Conservation (phyloP, 2,888 invertebrate genomes). For the Galeruca laticollis region DNA sequence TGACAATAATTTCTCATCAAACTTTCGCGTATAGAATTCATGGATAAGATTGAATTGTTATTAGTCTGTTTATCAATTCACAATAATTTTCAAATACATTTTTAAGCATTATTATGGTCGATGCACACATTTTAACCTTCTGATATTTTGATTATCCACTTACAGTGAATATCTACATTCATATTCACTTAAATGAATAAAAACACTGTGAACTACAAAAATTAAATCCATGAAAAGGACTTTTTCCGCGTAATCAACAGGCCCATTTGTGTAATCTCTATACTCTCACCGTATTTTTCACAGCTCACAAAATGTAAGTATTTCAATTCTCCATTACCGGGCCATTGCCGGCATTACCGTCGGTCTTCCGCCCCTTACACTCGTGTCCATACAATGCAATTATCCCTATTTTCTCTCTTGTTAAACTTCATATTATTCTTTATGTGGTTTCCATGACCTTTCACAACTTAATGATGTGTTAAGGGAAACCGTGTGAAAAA, state of each 20-base stretch:
- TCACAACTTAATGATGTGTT: slow-evolving; percentile 42
- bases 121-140: no score
- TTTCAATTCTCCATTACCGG: slow-evolving; percentile 43
- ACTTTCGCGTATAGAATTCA: no score
- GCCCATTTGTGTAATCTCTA: slow-evolving; percentile 33
- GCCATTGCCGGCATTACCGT: slow-evolving; percentile 22
- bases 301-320: slow-evolving; percentile 39
- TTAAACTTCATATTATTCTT: slow-evolving; percentile 44
- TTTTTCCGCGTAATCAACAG: slow-evolving; percentile 36
- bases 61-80: no score
- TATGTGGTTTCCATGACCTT: slow-evolving; percentile 43
- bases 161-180: neutral
- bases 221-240: slow-evolving; percentile 17
- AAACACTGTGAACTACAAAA: slow-evolving; percentile 18
- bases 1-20: no score
- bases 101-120: no score
- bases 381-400: slow-evolving; percentile 42
- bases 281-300: slow-evolving; percentile 38
- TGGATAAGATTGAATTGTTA: no score
- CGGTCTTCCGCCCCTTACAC: slow-evolving; percentile 29
- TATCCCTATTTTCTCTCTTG: slow-evolving; percentile 42
- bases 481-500: slow-evolving; percentile 34
- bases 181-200: neutral
- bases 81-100: no score
- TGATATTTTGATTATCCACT: neutral